Evolutionary conservation across 2,888 invertebrate genomes (phyloP).

Genomic region (Dicyrtoma fusca): DNA sequence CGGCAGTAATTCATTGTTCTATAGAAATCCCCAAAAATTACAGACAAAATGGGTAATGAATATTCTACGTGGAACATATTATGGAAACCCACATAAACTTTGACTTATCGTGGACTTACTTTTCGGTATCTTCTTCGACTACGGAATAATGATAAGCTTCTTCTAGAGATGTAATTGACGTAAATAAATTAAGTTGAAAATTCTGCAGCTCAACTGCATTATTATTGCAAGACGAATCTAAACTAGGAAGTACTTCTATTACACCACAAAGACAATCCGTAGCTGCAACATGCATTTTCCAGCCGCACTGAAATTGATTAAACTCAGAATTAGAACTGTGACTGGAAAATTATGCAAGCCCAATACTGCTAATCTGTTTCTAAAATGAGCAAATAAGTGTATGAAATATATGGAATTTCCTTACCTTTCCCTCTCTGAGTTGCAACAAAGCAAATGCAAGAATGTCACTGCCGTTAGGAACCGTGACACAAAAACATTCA

Average conservation of each 20-base stretch:
- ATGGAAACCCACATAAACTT: conserved; percentile 13
- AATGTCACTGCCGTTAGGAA: conserved; percentile 49
- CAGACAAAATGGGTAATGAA: neutral
- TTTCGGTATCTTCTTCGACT: conserved; percentile 90
- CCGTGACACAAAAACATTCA: conserved; percentile 53
- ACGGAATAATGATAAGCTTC: conserved; percentile 88
- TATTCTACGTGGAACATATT: neutral
- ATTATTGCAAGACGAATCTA: conserved; percentile 60
- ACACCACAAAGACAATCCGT: conserved; percentile 88
- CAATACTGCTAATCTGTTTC: too few species aligned
- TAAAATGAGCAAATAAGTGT: conserved; percentile 2
- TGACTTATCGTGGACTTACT: conserved; percentile 63
- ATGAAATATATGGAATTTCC: neutral
- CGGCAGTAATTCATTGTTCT: conserved; percentile 88
- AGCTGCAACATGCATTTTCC: conserved; percentile 79
- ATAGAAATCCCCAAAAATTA: too few species aligned
- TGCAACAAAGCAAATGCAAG: conserved; percentile 47
- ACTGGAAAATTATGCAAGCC: too few species aligned
- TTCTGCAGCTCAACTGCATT: conserved; percentile 69
- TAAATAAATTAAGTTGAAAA: conserved; percentile 79
- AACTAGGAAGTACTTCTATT: conserved; percentile 77
- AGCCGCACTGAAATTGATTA: conserved; percentile 57
- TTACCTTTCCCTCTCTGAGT: conserved; percentile 52
- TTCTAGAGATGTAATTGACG: conserved; percentile 77
- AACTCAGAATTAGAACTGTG: neutral